Conservation (phyloP, 1,140 invertebrate species). For the Drosophila lacertosa region DNA sequence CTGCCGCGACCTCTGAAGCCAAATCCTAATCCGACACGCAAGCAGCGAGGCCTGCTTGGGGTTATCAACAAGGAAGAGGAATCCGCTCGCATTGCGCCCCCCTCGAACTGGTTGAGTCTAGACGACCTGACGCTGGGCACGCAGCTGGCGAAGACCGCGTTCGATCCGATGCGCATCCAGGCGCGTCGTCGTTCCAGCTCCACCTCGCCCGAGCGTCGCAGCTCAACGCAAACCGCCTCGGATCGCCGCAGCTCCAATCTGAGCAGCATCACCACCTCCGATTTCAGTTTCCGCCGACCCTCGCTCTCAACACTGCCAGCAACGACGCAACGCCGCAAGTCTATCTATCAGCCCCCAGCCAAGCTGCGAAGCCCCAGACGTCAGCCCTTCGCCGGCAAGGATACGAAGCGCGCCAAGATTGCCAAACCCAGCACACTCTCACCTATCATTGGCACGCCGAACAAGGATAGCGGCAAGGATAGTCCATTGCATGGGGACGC, state of each 20-base stretch:
- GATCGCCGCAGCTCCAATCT: constrained; percentile 79
- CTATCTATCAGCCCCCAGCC: constrained; percentile 40
- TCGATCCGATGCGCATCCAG: constrained; percentile 29
- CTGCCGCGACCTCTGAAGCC: constrained; percentile 76
- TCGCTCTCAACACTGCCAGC: constrained; percentile 68
- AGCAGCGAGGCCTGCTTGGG: constrained; percentile 67
- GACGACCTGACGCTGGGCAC: constrained; percentile 60
- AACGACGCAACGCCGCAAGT: constrained; percentile 59
- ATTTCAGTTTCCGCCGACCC: constrained; percentile 74
- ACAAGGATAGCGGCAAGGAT: constrained; percentile 76
- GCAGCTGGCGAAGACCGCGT: constrained; percentile 30
- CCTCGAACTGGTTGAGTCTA: constrained; percentile 76
- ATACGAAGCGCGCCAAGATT: constrained; percentile 60
- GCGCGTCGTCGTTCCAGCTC: constrained; percentile 70
- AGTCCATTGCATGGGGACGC: constrained; percentile 63
- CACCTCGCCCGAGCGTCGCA: constrained; percentile 75
- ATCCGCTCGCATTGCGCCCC: constrained; percentile 39
- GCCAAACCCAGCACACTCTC: constrained; percentile 78
- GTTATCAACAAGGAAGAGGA: constrained; percentile 65
- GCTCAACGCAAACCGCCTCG: constrained; percentile 79
- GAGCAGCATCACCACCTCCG: constrained; percentile 78
- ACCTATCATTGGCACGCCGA: constrained; percentile 82
- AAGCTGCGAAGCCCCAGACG: constrained; percentile 44
- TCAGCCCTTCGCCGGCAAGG: constrained; percentile 41
- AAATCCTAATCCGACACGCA: constrained; percentile 79